phyloP scores from a whole-genome alignment of 2,113 vertebrate genomes.

The Junco hyemalis region DNA sequence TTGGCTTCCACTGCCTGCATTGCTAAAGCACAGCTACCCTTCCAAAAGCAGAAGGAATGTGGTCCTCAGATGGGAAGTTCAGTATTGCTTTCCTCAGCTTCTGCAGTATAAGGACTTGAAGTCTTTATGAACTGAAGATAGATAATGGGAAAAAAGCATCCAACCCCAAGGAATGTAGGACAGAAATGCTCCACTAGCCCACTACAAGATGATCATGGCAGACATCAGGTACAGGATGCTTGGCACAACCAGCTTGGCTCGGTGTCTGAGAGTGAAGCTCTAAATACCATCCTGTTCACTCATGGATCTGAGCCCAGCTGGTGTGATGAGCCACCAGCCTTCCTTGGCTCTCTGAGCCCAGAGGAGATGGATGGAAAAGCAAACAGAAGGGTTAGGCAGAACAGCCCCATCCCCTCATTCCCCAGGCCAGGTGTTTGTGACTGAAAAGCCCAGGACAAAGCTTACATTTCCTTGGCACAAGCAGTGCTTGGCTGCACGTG shows the following conservation, averaged over 20 bases:
- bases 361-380: not conserved
- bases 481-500: not conserved
- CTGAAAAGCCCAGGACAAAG: not conserved
- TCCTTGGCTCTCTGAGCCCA: not conserved
- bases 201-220: not conserved
- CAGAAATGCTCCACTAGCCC: not conserved
- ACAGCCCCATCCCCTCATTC: not conserved
- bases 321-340: not conserved
- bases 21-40: not conserved
- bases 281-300: not conserved
- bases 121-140: not conserved
- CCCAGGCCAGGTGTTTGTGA: not conserved
- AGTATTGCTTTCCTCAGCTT: not conserved
- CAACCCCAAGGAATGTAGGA: not conserved
- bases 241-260: not conserved
- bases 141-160: not conserved
- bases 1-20: not conserved
- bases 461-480: not conserved
- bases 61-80: not conserved
- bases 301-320: not conserved
- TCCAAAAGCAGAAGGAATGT: not conserved
- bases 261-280: not conserved
- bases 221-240: not conserved
- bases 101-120: not conserved
- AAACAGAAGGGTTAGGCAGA: not conserved